Conservation (phyloP, 2,888 invertebrate genomes). For the Cephus rjabovi region DNA sequence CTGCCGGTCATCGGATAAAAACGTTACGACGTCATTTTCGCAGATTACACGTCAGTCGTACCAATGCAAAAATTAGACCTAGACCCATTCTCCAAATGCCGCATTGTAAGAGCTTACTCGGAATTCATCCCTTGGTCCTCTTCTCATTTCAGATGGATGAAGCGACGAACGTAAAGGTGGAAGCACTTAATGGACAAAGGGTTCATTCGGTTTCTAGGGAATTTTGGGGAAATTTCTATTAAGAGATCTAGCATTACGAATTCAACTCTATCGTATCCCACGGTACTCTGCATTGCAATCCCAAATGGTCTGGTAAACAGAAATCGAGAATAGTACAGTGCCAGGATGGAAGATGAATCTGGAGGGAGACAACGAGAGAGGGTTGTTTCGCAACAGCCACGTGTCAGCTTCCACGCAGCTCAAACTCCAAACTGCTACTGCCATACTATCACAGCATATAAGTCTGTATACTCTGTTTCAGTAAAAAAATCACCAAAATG, state of each 20-base stretch:
- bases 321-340: neutral
- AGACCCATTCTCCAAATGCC: neutral
- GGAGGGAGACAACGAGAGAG: slow-evolving; percentile 13
- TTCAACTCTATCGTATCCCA: neutral
- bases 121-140: neutral
- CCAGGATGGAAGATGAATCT: slow-evolving; percentile 18
- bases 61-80: neutral
- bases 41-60: neutral
- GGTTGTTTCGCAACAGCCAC: slow-evolving; percentile 22
- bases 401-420: slow-evolving; percentile 31
- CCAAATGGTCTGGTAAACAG: neutral
- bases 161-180: neutral
- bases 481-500: neutral
- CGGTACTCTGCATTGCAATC: neutral
- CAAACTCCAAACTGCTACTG: slow-evolving; percentile 26
- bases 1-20: neutral
- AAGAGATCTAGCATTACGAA: neutral
- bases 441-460: neutral
- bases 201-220: neutral
- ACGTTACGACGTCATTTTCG: slow-evolving; percentile 5
- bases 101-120: neutral
- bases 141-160: neutral
- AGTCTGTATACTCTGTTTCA: neutral
- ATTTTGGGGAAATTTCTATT: neutral
- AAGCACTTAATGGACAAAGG: neutral